A percentile compares a stretch with the other conserved stretches of the same genome.
Evolutionary conservation across 2,888 invertebrate species (phyloP).

Genomic region (Cataglyphis rosenhaueri): DNA sequence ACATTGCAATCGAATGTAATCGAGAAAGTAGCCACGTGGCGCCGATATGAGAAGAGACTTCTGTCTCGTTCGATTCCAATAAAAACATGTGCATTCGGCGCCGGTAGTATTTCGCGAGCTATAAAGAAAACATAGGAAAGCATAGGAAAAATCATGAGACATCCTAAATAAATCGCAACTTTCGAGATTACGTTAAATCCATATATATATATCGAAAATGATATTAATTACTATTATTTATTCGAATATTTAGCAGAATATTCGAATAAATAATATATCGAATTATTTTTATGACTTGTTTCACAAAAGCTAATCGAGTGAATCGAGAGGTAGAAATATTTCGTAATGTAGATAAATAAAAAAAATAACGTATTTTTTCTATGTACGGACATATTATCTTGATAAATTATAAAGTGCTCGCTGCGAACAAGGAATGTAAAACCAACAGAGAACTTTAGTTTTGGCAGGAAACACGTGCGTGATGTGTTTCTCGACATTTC

Average conservation of each 20-base stretch:
- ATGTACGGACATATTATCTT: not conserved
- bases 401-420: not conserved
- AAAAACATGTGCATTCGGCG: constrained; percentile 3
- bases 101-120: not conserved
- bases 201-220: not conserved
- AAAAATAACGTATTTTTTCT: not conserved
- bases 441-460: constrained; percentile 3
- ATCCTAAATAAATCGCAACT: not conserved
- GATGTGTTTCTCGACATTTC: constrained; percentile 47
- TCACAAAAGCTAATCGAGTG: not conserved
- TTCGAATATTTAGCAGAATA: not conserved
- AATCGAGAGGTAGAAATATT: not conserved
- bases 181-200: not conserved
- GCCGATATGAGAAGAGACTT: constrained; percentile 8
- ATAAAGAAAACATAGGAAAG: not conserved
- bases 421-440: constrained; percentile 13
- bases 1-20: constrained; percentile 54
- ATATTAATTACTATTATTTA: not conserved
- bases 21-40: constrained; percentile 57
- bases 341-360: not conserved
- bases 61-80: not conserved
- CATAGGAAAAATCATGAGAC: not conserved
- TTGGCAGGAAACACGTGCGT: constrained; percentile 31
- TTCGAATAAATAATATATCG: not conserved
- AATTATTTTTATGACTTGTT: not conserved